Base-by-base conservation (phyloP, 53 echinoderm and acorn worm genomes). In the Zoroaster sp. region DNA sequence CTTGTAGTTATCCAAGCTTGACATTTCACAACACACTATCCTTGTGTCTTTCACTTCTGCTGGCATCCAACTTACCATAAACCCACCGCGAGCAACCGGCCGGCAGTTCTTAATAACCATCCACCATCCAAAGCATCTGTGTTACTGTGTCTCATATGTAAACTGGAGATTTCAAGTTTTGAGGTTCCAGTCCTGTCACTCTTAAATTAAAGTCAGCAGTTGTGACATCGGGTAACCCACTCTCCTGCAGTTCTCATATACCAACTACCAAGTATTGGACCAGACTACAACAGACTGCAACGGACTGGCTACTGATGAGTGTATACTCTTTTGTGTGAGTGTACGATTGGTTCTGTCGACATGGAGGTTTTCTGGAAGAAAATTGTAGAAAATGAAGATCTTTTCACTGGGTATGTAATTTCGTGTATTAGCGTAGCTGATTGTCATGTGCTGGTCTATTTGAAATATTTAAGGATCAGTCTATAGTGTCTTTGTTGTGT, bases 311-410 rank as follows among this genome's bases (percentile, higher is more conserved):
- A 47, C 76, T 49, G 30, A 74, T 41, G 42, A 74, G 30, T 12
- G 32, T 32, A 51, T 25, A 30, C 32, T 20, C 41, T 41, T 42
- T 59, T 55, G 52, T 52, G 31, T 52, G 21, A 36, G 37, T 37
- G 25, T 21, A 66, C 13, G 46, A 66, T 68, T 67, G n/a, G 17
- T 25, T 31, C 40, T 55, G 36, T 42, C 79, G 73, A 76, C 89
- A 96, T 96, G 96, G 96, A 96, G 92, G 96, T 96, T 42, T 96
- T 96, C 89, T 96, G 96, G 96, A 96, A 96, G 78, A 96, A 96
- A 77, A 94, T 96, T 73, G 96, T 96, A 4, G 96, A 96, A 93
- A 96, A 96, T 78, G 96, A 96, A 46, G 96, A 96, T 79, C 91
- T 96, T 71, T 96, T 96, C 52, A 94, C 94, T 14, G 96, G 96